Percentiles rank a stretch among this genome's conserved stretches.
phyloP scores from a whole-genome alignment of 2,888 invertebrate species.

The Trachelus tabidus region DNA sequence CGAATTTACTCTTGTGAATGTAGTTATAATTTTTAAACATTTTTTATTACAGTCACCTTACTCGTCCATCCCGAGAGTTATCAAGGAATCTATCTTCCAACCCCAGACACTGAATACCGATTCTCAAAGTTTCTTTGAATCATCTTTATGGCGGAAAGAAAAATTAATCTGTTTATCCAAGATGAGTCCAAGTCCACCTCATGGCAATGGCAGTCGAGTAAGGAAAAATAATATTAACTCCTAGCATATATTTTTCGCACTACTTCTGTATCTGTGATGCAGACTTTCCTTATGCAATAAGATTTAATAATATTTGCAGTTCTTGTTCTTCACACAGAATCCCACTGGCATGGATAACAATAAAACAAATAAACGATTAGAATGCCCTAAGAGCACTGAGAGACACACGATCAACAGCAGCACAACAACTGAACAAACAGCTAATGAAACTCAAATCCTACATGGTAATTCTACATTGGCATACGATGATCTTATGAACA shows the following conservation, averaged over 20 bases:
- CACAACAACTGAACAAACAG: background rate
- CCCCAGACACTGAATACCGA: slow-evolving; percentile 41
- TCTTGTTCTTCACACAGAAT: background rate
- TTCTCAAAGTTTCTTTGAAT: slow-evolving; percentile 47
- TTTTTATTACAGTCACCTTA: slow-evolving; percentile 32
- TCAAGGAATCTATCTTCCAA: slow-evolving; percentile 41
- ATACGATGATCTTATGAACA: background rate
- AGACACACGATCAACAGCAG: slow-evolving; percentile 31
- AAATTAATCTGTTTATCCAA: slow-evolving; percentile 53
- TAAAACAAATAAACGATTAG: background rate
- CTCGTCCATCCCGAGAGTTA: slow-evolving; percentile 29
- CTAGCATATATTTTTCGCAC: background rate
- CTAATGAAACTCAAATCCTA: background rate
- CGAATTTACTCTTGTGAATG: background rate
- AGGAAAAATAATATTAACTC: background rate
- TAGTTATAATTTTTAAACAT: background rate
- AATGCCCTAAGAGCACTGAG: slow-evolving; percentile 28
- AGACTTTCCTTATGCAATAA: background rate
- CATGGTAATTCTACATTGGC: background rate
- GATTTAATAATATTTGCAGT: background rate
- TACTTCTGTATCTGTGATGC: background rate
- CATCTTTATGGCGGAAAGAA: slow-evolving; percentile 52
- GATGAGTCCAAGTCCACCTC: slow-evolving; percentile 33
- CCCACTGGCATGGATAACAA: slow-evolving; percentile 2
- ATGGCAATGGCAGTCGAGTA: slow-evolving; percentile 16